Evolutionary conservation across 2,797 vertebrate genomes (phyloP), one percentile per base, ranked within the genome.

Genomic region (Molossus alvarezi): DNA sequence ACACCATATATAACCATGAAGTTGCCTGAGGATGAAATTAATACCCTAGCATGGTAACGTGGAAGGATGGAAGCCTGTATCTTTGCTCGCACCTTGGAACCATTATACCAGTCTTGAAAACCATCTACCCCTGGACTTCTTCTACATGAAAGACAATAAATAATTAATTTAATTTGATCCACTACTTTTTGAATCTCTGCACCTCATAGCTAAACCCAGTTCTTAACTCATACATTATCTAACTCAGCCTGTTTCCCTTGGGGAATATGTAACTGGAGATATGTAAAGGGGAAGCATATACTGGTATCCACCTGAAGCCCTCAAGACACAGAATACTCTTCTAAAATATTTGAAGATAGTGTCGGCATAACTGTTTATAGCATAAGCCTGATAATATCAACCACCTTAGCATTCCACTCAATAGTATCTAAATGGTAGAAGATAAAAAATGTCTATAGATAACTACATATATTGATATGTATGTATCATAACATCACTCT

Each of bases 261-360:
- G 9, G 5, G n/a, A 90, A 76, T 51, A 76, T 90, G 82, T 48
- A 85, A 77, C 80, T 11, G 12, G 27, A 69, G 29, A 33, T 33
- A 18, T 6, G 6, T 76, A 82, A 84, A 90, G n/a, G 41, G 4
- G n/a, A 55, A 55, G 1, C 3, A 17, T 55, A 71, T 23, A 20
- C 23, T 81, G 15, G 3, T 48, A 75, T 85, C 84, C 33, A 77
- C n/a, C 20, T 72, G 41, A 96, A 71, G 53, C 14, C 88, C 6
- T 57, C 9, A 65, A 25, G 6, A 51, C 45, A 76, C 2, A 92
- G 13, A 95, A 82, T 89, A 51, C 60, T 87, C 11, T 55, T 94
- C 25, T 95, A 23, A 92, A 94, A 92, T 90, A 60, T 73, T 92
- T 83, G 60, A 94, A 87, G 17, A 76, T 62, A 18, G 27, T 33